Base-by-base conservation (phyloP, 2,113 vertebrate genomes). In the Rattus rattus region DNA sequence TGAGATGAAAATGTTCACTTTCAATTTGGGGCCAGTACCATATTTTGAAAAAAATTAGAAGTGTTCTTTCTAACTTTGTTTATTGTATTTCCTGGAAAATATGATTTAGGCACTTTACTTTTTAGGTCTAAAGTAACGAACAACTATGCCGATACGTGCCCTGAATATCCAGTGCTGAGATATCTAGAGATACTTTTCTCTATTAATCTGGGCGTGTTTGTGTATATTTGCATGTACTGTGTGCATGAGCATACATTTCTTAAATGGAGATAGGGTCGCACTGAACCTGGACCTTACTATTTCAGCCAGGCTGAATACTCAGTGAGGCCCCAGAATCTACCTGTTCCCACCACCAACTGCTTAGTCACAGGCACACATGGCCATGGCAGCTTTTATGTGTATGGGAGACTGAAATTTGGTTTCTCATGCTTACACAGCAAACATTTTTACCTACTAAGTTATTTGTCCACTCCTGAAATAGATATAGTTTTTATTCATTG, bases 51-150 rank as follows among this genome's bases (percentile, higher is more conserved):
- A 43, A 61, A 79, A 61, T 70, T 36, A 1, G 4, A 43, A 17
- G 0, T 7, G 8, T 65, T 83, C 10, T 16, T 84, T 84, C 56
- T 69, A 75, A 76, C 43, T 90, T 79, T 88, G 5, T 49, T 92
- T 47, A 63, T 16, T 92, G 5, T 33, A 39, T 49, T 96, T 92
- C 30, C 75, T 95, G 22, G 65, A 92, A 92, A 84, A 80, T 14
- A 65, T 90, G 19, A 88, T 95, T 63, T 84, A 70, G 56, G 33
- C 81, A 88, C 67, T 12, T 81, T 4, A 47, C 26, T 2, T 5
- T 2, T 19, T 54, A 63, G 19, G 8, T 88, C 49, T 75, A 3
- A 0, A 92, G 47, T 47, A 92, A 61, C 4, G 72, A 4, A 63
- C 70, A 26, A 26, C 17, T 92, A 6, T 49, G 43, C 28, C 86